Base-by-base conservation (phyloP, 2,797 vertebrate species). In the Amniataba percoides region DNA sequence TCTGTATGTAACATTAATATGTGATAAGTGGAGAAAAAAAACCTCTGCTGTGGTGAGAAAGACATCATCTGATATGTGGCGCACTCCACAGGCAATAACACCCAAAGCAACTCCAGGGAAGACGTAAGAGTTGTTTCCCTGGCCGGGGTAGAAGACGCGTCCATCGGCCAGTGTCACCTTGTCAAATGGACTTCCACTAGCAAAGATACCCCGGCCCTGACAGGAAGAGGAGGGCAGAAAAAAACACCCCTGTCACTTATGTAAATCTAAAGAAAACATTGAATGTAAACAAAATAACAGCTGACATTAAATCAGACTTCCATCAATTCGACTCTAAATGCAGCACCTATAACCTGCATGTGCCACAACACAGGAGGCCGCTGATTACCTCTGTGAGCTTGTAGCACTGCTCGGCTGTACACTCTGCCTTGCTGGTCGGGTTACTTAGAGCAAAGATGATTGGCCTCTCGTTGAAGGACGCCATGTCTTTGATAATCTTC, bases 381-480 rank as follows among this genome's bases (percentile, higher is more conserved):
- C 8, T 1, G 0, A 0, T 61, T 93, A 98, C 98, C 96, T 99
- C 95, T 0, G 98, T 99, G 87, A 99, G 94, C 60, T 1, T 93
- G 93, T 99, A 99, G 93, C 98, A 99, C 90, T 98, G 96, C 93
- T 99, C 98, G 0, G 98, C 98, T 0, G 98, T 99, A 92, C 98
- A 99, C 93, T 99, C 98, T 0, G 98, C 96, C 91, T 99, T 99
- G 93, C 97, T 99, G 51, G 98, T 99, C 66, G 98, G 98, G 91
- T 99, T 99, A 89, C 98, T 99, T 79, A 99, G 95, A 69, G 98
- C 98, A 39, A 99, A 99, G 92, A 99, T 95, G 87, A 99, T 96
- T 1, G 98, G 98, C 80, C 95, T 96, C 82, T 98, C 93, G 0
- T 99, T 98, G 94, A 96, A 97, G 43, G 96, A 87, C 2, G 96